phyloP scores from a whole-genome alignment of 2,888 invertebrate genomes.

The Spodoptera littoralis region DNA sequence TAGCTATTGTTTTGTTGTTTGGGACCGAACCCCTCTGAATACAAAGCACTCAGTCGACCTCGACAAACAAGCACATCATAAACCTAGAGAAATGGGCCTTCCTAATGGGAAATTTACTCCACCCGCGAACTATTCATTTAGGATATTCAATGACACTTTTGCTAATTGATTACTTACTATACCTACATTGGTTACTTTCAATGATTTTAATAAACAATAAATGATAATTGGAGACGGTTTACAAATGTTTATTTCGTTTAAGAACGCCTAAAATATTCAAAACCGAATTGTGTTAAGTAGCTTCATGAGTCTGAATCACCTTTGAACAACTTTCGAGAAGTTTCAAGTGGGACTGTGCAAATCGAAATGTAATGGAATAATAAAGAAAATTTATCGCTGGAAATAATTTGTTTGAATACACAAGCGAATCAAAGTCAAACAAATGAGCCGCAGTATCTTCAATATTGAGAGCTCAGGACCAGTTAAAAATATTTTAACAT shows the following conservation, averaged over 20 bases:
- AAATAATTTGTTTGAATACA: neutral
- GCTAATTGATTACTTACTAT: constrained; percentile 19
- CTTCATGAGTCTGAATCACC: neutral
- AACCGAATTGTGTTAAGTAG: too few relatives aligned
- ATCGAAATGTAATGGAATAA: constrained; percentile 6
- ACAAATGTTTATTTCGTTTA: too few relatives aligned
- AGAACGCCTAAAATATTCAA: too few relatives aligned
- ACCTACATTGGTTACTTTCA: neutral
- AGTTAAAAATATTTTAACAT: constrained; percentile 26
- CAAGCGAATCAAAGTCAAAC: constrained; percentile 13
- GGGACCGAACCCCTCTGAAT: constrained; percentile 27
- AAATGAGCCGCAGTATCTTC: constrained; percentile 3
- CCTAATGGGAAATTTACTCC: constrained; percentile 36
- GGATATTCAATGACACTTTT: constrained; percentile 29
- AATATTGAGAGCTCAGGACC: constrained; percentile 28
- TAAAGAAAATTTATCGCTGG: neutral
- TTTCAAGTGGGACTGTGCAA: constrained; percentile 9
- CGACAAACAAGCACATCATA: constrained; percentile 33
- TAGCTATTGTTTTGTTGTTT: constrained; percentile 37
- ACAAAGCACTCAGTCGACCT: constrained; percentile 30
- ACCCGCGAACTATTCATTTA: constrained; percentile 30
- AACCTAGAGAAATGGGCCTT: constrained; percentile 34
- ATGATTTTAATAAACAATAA: too few relatives aligned
- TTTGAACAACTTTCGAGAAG: constrained; percentile 5
- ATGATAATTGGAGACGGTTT: too few relatives aligned